phyloP scores from a whole-genome alignment of 2,113 vertebrate species.

The Mesoclemmys tuberculata region DNA sequence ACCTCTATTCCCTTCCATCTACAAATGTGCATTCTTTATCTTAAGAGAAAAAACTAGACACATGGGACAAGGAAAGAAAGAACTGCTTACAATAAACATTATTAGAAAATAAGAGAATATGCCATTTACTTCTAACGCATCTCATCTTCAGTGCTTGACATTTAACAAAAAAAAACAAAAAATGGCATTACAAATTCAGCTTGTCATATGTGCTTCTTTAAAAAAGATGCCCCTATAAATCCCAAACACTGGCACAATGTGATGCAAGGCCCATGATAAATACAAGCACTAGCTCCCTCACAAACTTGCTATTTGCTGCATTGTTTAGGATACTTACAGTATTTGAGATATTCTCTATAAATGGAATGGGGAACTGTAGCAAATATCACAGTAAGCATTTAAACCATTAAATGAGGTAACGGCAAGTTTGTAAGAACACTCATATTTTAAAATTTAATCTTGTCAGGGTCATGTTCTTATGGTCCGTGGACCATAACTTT shows the following conservation, averaged over 20 bases:
- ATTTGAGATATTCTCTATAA: background rate
- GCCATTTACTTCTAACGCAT: background rate
- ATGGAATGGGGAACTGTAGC: background rate
- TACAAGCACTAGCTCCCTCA: background rate
- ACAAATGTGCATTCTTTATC: background rate
- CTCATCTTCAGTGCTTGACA: background rate
- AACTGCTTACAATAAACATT: background rate
- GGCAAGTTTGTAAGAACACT: background rate
- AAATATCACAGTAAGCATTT: background rate
- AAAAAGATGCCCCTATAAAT: background rate
- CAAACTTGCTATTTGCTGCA: background rate
- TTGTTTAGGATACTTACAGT: background rate
- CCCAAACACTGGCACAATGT: background rate
- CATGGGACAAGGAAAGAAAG: background rate
- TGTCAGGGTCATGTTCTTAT: background rate
- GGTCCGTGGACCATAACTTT: background rate
- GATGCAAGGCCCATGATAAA: rapidly evolving
- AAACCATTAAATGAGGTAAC: background rate
- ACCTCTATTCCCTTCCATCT: background rate
- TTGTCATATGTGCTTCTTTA: background rate
- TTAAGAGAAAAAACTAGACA: background rate
- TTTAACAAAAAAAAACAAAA: background rate
- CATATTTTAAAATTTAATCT: background rate
- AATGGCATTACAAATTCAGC: background rate
- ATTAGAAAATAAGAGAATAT: background rate